phyloP scores from a whole-genome alignment of 2,113 vertebrate species.

The Chaetorhynchus papuensis region DNA sequence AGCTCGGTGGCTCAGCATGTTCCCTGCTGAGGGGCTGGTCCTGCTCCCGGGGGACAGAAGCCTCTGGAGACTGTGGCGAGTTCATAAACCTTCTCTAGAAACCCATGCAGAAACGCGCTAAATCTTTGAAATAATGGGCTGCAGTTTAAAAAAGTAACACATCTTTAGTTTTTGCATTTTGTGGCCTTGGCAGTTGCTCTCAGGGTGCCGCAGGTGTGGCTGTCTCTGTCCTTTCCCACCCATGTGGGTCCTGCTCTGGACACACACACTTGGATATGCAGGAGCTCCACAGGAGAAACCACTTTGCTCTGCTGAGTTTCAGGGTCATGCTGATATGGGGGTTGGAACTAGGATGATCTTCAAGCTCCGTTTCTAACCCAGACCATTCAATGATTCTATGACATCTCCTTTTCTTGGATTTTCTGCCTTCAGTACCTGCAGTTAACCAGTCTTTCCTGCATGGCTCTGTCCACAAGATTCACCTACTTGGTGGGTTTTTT shows the following conservation, averaged over 20 bases:
- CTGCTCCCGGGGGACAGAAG: rapidly evolving
- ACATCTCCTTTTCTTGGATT: background rate
- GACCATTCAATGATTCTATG: background rate
- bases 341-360: background rate
- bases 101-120: rapidly evolving
- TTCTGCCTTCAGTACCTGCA: background rate
- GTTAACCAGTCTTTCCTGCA: background rate
- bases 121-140: background rate
- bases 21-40: background rate
- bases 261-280: background rate
- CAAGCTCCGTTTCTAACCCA: background rate
- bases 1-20: background rate
- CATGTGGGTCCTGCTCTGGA: background rate
- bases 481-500: background rate
- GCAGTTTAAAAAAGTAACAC: background rate
- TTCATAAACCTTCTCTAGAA: background rate
- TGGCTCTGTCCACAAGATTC: background rate
- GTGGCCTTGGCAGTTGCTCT: background rate
- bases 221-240: background rate
- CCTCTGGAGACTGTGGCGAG: rapidly evolving
- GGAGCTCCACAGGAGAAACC: background rate
- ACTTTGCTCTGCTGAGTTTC: background rate
- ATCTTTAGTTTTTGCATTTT: background rate
- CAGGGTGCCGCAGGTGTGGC: background rate
- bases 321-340: background rate